These are phyloP conservation scores for Recurvirostra avosetta DNA, from an alignment of 2,113 vertebrate species.

Conservation along the genomic window DNA sequence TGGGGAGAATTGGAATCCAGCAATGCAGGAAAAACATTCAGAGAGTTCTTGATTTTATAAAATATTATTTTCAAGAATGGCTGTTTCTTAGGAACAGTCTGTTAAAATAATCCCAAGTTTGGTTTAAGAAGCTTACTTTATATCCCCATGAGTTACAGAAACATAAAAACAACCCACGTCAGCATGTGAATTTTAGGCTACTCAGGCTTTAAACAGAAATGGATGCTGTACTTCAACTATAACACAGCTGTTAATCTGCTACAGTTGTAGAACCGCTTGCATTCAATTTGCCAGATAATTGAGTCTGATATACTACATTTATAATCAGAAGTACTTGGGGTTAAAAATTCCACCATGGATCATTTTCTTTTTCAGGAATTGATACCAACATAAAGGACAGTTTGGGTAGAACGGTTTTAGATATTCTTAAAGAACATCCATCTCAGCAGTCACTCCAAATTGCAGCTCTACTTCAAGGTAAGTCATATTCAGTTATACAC, in stretches of 20 bases:
- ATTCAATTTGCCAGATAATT: background rate
- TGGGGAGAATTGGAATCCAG: background rate
- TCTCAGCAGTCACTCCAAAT: conserved; percentile 95
- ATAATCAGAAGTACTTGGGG: background rate
- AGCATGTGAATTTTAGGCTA: background rate
- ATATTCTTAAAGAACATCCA: conserved; percentile 92
- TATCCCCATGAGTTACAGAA: background rate
- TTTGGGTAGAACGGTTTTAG: conserved; percentile 88
- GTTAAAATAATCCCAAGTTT: background rate
- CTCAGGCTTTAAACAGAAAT: background rate
- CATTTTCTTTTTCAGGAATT: conserved; percentile 82
- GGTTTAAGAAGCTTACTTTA: background rate
- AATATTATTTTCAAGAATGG: background rate
- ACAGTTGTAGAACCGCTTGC: background rate
- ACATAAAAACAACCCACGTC: background rate
- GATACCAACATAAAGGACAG: conserved; percentile 88
- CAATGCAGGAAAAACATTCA: background rate
- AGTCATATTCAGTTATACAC: background rate
- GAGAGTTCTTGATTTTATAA: background rate
- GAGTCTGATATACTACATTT: background rate
- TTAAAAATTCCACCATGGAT: conserved; percentile 13
- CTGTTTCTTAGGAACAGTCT: background rate
- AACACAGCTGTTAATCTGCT: background rate
- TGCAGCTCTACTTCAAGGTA: conserved; percentile 92
- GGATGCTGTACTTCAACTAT: background rate